phyloP scores from a whole-genome alignment of 2,113 vertebrate genomes.

The Syngnathus typhle region DNA sequence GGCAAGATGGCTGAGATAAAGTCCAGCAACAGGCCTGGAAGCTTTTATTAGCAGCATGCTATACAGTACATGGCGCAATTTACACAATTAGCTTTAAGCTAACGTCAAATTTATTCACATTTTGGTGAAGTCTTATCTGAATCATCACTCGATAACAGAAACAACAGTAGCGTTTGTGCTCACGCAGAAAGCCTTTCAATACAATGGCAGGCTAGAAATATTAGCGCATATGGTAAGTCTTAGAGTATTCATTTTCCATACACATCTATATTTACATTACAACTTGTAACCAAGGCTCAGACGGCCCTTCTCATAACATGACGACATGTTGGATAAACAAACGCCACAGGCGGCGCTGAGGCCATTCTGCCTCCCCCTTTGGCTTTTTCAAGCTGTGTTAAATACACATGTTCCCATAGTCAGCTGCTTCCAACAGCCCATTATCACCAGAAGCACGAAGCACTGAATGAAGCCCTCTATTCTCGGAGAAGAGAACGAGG shows the following conservation, averaged over 20 bases:
- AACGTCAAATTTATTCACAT: slow-evolving; percentile 15
- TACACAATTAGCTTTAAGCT: slow-evolving; percentile 22
- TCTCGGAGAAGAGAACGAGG: slow-evolving; percentile 17
- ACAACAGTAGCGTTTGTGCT: not conserved
- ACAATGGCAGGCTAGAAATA: slow-evolving; percentile 51
- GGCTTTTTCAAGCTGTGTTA: slow-evolving; percentile 34
- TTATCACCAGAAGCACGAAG: slow-evolving; percentile 24
- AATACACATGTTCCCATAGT: slow-evolving; percentile 37
- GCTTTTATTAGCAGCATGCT: slow-evolving; percentile 58
- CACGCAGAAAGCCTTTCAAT: slow-evolving; percentile 32
- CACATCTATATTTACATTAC: slow-evolving; percentile 69
- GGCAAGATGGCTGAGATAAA: slow-evolving; percentile 63
- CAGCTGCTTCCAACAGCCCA: slow-evolving; percentile 28
- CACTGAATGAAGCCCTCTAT: slow-evolving; percentile 31
- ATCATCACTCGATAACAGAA: not conserved
- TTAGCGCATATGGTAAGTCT: slow-evolving; percentile 61
- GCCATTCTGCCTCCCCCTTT: slow-evolving; percentile 25
- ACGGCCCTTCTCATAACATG: slow-evolving; percentile 65
- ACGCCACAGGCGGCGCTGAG: slow-evolving; percentile 41
- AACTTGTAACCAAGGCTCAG: slow-evolving; percentile 47
- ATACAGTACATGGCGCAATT: slow-evolving; percentile 3
- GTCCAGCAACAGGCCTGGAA: slow-evolving; percentile 47
- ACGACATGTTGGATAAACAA: slow-evolving; percentile 68
- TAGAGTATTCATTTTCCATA: slow-evolving; percentile 54
- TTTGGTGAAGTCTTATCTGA: not conserved